These are phyloP conservation scores for Callyntrura sp. DNA, from an alignment of 2,888 invertebrate species.

Conservation along the genomic window DNA sequence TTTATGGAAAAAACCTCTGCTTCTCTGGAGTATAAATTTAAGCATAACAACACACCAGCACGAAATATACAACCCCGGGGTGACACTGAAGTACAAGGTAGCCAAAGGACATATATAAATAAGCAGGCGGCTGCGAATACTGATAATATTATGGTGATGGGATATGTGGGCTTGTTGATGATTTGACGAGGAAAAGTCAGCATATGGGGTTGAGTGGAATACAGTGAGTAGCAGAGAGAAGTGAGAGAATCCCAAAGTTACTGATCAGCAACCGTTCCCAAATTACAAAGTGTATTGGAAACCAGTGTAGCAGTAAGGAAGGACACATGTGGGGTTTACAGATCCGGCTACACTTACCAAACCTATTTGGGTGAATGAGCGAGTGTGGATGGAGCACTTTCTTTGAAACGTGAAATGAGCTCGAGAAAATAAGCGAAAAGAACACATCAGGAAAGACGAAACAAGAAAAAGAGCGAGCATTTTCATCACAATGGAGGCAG, in stretches of 20 bases:
- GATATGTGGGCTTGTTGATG: slow-evolving; percentile 9
- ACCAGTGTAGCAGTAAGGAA: slow-evolving; percentile 26
- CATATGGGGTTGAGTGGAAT: slow-evolving; percentile 37
- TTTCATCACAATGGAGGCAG: slow-evolving; percentile 39
- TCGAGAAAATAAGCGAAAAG: not conserved
- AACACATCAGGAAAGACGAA: not conserved
- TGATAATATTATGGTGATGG: slow-evolving; percentile 15
- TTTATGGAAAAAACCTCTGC: not conserved
- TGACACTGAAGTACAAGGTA: not conserved
- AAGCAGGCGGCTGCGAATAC: not conserved
- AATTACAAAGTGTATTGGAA: slow-evolving; percentile 39
- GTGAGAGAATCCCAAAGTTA: not conserved
- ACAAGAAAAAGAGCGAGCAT: not conserved
- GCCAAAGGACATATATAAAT: not conserved
- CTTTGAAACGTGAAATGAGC: slow-evolving; percentile 15
- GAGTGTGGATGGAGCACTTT: slow-evolving; percentile 12
- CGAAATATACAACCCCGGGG: slow-evolving; percentile 4
- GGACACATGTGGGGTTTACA: slow-evolving; percentile 33
- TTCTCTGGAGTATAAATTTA: not conserved
- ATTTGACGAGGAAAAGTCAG: slow-evolving; percentile 29
- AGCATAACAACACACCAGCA: not conserved
- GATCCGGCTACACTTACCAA: not conserved
- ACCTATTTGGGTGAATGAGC: slow-evolving; percentile 16
- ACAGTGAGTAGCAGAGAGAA: not conserved
- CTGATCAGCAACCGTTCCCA: slow-evolving; percentile 34